Percentiles rank a stretch among this genome's conserved stretches.
Conservation (phyloP, 2,113 vertebrate species). For the Dicerorhinus sumatrensis region DNA sequence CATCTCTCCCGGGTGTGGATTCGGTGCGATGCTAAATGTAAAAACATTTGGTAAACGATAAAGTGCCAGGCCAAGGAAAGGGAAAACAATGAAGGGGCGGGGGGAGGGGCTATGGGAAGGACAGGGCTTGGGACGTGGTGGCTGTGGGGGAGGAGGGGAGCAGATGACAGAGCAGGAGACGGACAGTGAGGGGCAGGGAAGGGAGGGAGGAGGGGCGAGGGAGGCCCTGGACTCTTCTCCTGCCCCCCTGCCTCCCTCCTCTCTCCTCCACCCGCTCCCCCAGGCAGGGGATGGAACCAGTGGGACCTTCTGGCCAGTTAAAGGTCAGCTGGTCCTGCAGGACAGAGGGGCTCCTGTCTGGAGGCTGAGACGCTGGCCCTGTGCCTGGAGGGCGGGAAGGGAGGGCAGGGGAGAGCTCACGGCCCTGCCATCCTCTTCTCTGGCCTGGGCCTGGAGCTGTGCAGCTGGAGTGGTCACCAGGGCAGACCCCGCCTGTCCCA, state of each 20-base stretch:
- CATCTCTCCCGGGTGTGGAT: slow-evolving; percentile 59
- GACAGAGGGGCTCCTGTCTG: slow-evolving; percentile 69
- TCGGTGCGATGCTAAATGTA: slow-evolving; percentile 24
- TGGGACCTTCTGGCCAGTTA: slow-evolving; percentile 28
- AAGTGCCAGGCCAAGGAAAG: slow-evolving; percentile 63
- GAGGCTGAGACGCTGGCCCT: slow-evolving; percentile 48
- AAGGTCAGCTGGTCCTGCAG: slow-evolving; percentile 51
- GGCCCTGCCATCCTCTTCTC: background rate
- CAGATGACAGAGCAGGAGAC: background rate
- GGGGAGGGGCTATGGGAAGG: background rate
- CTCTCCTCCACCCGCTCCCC: background rate
- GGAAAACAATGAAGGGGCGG: slow-evolving; percentile 57
- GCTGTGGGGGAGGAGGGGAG: background rate
- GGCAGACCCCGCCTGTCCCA: background rate
- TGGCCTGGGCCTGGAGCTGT: background rate
- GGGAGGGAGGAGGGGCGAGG: background rate
- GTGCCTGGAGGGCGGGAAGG: background rate
- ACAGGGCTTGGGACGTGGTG: background rate
- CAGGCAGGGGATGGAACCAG: slow-evolving; percentile 3
- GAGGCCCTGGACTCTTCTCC: background rate
- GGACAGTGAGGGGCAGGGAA: background rate
- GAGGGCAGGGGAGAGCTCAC: background rate
- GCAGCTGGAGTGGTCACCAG: background rate
- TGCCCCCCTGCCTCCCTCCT: background rate
- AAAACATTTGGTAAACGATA: slow-evolving; percentile 53